Percentiles rank a stretch among this genome's conserved stretches.
Evolutionary conservation across 92 coral and sea anemone genomes (phyloP).

Genomic region (Zoanthus gigantus): DNA sequence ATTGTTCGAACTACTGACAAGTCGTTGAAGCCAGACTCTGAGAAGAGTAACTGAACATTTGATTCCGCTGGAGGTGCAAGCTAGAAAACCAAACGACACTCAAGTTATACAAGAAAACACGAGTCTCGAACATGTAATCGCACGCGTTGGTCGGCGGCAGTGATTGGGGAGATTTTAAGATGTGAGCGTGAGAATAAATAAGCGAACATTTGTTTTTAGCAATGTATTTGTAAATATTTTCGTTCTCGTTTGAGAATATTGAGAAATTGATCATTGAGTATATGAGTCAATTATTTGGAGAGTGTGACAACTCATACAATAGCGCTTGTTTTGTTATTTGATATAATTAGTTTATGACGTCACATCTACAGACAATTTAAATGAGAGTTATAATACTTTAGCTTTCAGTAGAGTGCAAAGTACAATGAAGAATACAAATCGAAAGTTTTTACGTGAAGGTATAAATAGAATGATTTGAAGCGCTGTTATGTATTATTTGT

Average conservation of each 20-base stretch:
- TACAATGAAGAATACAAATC: not conserved
- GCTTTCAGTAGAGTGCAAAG: not conserved
- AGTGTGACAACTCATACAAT: not conserved
- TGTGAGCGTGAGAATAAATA: no score
- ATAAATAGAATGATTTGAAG: not conserved
- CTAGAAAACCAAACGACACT: no score
- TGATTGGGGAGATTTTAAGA: no score
- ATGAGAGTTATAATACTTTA: not conserved
- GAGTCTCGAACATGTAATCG: no score
- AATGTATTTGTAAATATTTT: no score
- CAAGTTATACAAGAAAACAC: no score
- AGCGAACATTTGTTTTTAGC: no score
- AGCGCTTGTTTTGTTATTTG: not conserved
- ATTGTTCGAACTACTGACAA: constrained; percentile 25
- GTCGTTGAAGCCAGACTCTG: not conserved
- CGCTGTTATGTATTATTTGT: not conserved
- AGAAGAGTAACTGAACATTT: constrained; percentile 36
- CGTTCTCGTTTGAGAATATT: no score
- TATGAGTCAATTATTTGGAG: no score
- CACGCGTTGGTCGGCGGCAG: no score
- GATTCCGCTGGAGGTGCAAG: constrained; percentile 28
- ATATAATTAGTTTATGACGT: not conserved
- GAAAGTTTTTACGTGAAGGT: not conserved
- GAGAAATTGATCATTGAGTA: no score
- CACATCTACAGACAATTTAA: not conserved